Evolutionary conservation across 1,140 invertebrate genomes (phyloP).

Genomic region (Oreohelix idahoensis): DNA sequence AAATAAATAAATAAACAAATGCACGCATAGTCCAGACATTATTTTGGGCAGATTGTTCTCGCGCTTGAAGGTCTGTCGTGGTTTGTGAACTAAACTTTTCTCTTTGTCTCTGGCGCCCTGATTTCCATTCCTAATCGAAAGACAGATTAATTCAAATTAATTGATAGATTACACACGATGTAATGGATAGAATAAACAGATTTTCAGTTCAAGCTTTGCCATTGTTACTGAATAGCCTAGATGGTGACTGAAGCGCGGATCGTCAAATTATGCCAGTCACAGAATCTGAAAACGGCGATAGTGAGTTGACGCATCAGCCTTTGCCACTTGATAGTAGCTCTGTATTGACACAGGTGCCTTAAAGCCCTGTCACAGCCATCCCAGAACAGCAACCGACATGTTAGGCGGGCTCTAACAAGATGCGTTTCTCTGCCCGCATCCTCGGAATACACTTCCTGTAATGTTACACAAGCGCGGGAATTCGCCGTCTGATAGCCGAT

Average conservation of each 20-base stretch:
- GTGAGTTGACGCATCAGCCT: neutral
- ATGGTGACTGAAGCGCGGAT: neutral
- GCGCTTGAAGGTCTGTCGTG: too few relatives aligned
- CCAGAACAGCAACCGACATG: neutral
- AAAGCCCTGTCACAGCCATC: neutral
- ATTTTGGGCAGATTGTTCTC: too few relatives aligned
- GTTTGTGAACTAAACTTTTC: too few relatives aligned
- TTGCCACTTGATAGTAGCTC: neutral
- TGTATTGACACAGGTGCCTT: conserved; percentile 14
- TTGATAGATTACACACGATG: too few relatives aligned
- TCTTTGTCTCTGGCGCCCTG: too few relatives aligned
- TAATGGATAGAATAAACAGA: neutral
- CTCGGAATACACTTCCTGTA: neutral
- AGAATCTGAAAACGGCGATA: neutral
- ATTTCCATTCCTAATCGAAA: too few relatives aligned
- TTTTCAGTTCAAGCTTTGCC: too few relatives aligned
- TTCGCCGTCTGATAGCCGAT: too few relatives aligned
- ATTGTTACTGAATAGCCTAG: too few relatives aligned
- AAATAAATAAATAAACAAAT: too few relatives aligned
- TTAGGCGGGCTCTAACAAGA: neutral
- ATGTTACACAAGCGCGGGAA: conserved; percentile 6
- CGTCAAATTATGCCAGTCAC: neutral
- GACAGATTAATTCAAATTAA: neutral
- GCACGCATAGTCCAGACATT: too few relatives aligned
- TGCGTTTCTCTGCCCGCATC: neutral